These are phyloP conservation scores for Elephantulus edwardii DNA, from an alignment of 2,113 vertebrate genomes.

Conservation along the genomic window DNA sequence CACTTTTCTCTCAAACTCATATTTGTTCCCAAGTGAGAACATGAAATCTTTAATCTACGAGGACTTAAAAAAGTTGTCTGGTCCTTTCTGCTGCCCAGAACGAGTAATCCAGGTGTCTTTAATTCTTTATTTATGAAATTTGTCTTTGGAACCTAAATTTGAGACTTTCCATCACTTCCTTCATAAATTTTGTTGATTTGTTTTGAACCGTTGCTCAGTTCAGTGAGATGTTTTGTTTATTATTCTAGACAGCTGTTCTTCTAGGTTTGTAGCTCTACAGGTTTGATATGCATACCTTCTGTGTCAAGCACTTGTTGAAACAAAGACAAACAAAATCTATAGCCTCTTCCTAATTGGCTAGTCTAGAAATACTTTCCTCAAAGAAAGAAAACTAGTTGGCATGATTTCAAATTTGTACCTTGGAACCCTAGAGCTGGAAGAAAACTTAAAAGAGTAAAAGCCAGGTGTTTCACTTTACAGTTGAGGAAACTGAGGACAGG, in stretches of 20 bases:
- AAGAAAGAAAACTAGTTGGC: neutral
- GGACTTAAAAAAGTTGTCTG: neutral
- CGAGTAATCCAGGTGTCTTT: neutral
- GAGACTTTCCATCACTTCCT: neutral
- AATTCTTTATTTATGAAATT: neutral
- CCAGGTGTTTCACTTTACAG: neutral
- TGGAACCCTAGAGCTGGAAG: neutral
- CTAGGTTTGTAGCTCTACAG: neutral
- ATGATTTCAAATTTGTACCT: neutral
- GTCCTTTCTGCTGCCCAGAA: neutral
- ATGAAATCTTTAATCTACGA: neutral
- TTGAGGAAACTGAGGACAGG: neutral
- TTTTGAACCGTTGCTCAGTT: neutral
- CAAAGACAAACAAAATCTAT: neutral
- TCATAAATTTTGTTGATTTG: neutral
- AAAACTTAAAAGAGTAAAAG: neutral
- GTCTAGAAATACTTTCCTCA: neutral
- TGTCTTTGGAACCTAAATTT: constrained; percentile 2
- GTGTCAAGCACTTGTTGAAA: neutral
- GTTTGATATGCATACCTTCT: neutral
- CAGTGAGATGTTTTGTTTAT: neutral
- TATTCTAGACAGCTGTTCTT: neutral
- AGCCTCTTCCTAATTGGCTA: neutral
- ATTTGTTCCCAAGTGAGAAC: neutral
- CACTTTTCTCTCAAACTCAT: neutral